A percentile compares a stretch with the other conserved stretches of the same genome.
Evolutionary conservation across 2,113 vertebrate species (phyloP).

Genomic region (Ia io): DNA sequence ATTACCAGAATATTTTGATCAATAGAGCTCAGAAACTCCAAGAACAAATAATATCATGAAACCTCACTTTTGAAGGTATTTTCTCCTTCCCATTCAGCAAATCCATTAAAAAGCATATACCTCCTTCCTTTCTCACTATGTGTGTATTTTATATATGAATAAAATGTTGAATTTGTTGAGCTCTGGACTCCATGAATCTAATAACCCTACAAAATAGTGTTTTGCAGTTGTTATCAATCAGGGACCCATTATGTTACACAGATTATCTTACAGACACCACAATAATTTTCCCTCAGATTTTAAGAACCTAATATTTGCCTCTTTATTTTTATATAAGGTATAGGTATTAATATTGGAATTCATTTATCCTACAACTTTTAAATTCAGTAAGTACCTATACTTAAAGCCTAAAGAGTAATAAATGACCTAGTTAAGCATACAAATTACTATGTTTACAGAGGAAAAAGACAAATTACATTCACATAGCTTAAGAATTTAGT

Average conservation of each 20-base stretch:
- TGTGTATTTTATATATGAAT: background rate
- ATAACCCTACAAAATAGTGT: background rate
- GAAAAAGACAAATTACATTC: conserved; percentile 1
- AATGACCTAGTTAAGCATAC: background rate
- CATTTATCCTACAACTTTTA: background rate
- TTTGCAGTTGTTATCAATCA: background rate
- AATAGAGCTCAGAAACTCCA: background rate
- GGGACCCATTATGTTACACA: background rate
- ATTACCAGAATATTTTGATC: background rate
- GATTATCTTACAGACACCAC: background rate
- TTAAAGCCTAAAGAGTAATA: background rate
- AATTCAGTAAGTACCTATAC: background rate
- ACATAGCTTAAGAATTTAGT: background rate
- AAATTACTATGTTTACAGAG: background rate
- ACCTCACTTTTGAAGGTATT: background rate
- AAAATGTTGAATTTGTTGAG: background rate
- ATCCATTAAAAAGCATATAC: background rate
- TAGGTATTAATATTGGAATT: background rate
- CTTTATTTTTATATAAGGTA: background rate
- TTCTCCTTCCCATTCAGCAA: background rate
- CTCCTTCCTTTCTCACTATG: background rate
- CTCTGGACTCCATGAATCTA: background rate
- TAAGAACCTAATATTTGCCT: background rate
- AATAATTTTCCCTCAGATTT: background rate
- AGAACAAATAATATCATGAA: background rate